Percentiles rank a stretch among this genome's conserved stretches.
Conservation (phyloP, 2,113 vertebrate species). For the Pseudorasbora parva region DNA sequence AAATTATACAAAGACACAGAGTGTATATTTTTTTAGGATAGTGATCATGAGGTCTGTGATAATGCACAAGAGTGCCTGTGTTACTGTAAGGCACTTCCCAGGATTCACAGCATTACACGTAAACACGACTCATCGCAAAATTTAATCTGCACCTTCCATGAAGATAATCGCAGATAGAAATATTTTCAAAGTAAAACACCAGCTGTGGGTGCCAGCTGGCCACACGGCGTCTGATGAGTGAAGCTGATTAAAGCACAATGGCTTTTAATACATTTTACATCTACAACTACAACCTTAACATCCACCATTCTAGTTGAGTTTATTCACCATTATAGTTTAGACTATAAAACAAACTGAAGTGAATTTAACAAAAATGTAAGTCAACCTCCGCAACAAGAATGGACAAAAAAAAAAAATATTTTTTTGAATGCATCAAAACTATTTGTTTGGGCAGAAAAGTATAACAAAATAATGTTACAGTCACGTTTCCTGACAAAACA, state of each 20-base stretch:
- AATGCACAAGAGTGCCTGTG: neutral
- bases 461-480: neutral
- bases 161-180: constrained; percentile 48
- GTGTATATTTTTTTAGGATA: neutral
- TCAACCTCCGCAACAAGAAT: no score
- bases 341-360: neutral
- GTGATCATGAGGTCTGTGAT: neutral
- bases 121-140: constrained; percentile 29
- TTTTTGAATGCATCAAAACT: neutral
- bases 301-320: no score
- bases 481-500: neutral
- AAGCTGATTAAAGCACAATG: constrained; percentile 40
- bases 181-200: constrained; percentile 37
- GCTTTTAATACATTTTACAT: constrained; percentile 39
- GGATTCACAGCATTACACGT: constrained; percentile 23
- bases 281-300: constrained; percentile 18
- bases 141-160: constrained; percentile 44
- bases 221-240: constrained; percentile 18
- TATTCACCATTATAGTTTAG: no score
- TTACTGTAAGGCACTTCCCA: constrained; percentile 1
- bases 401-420: no score
- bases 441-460: neutral
- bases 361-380: neutral
- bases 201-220: constrained; percentile 47
- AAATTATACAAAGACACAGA: neutral